phyloP scores from a whole-genome alignment of 2,888 invertebrate species.

The Cephus runcator region DNA sequence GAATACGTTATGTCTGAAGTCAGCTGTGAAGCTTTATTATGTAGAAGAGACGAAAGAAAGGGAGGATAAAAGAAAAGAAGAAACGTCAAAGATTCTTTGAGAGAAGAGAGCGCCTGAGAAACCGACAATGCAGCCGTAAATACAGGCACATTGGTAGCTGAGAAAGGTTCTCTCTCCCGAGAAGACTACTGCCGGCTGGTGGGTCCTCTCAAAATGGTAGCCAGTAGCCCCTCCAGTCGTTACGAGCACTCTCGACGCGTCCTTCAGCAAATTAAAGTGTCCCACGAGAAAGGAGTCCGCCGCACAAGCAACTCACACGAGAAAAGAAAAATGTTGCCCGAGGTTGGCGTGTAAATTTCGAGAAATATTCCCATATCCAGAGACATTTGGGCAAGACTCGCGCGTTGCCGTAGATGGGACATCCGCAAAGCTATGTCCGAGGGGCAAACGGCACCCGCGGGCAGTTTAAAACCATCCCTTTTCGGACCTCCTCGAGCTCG shows the following conservation, averaged over 20 bases:
- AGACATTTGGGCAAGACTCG: not conserved
- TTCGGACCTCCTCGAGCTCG: not conserved
- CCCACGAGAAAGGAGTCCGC: not conserved
- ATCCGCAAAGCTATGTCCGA: not conserved
- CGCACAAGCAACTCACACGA: not conserved
- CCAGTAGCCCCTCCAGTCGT: not conserved
- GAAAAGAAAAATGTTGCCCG: not conserved
- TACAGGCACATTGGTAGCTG: not conserved
- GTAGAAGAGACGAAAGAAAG: constrained; percentile 12
- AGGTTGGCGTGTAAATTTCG: not conserved
- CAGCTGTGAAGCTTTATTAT: not conserved
- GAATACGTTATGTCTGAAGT: not conserved
- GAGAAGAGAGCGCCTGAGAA: not conserved
- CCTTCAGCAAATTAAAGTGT: not conserved
- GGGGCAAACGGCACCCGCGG: not conserved
- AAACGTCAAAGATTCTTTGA: not conserved
- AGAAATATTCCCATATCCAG: not conserved
- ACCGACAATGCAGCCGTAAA: not conserved
- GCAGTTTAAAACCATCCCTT: not conserved
- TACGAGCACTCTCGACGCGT: not conserved
- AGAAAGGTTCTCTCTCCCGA: not conserved
- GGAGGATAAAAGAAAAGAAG: constrained; percentile 13
- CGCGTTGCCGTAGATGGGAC: not conserved
- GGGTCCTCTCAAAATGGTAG: not conserved
- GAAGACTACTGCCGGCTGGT: not conserved